Percentiles rank a stretch among this genome's conserved stretches.
Evolutionary conservation across 2,113 vertebrate genomes (phyloP).

Genomic region (Emberiza fucata): DNA sequence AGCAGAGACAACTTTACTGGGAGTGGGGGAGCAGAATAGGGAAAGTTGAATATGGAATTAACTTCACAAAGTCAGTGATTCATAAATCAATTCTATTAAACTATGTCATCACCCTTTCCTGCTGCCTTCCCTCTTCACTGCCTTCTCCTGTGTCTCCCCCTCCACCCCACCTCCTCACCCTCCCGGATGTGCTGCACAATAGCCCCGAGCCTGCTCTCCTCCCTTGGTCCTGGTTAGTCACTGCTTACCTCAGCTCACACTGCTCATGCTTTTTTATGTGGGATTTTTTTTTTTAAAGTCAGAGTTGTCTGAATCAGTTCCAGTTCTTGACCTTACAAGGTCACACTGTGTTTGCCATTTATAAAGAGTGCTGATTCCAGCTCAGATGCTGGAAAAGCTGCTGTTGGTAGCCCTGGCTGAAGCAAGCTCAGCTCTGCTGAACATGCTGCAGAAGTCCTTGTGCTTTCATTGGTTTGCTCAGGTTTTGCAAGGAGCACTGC

Average conservation of each 20-base stretch:
- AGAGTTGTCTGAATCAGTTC: neutral
- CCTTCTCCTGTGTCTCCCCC: neutral
- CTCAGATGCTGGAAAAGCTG: neutral
- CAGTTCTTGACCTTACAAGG: constrained; percentile 8
- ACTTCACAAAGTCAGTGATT: constrained; percentile 30
- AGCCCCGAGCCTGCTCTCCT: neutral
- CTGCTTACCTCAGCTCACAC: neutral
- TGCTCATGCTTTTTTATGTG: neutral
- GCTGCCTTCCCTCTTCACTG: neutral
- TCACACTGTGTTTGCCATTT: neutral
- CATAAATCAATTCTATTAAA: constrained; percentile 41
- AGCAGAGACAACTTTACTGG: constrained; percentile 5
- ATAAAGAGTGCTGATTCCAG: neutral
- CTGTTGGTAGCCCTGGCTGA: neutral
- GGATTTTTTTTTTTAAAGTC: neutral
- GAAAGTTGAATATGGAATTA: constrained; percentile 44
- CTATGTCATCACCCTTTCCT: constrained; percentile 42
- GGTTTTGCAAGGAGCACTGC: neutral
- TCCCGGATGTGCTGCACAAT: neutral
- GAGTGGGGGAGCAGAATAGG: neutral
- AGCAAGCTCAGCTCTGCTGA: neutral
- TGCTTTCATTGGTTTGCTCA: neutral
- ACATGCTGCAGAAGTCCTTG: neutral
- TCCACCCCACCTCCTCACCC: neutral
- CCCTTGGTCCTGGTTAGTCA: constrained; percentile 16